Evolutionary conservation across 2,888 invertebrate genomes (phyloP), one percentile per base, ranked within the genome.

Genomic region (Metallyticus violacea): DNA sequence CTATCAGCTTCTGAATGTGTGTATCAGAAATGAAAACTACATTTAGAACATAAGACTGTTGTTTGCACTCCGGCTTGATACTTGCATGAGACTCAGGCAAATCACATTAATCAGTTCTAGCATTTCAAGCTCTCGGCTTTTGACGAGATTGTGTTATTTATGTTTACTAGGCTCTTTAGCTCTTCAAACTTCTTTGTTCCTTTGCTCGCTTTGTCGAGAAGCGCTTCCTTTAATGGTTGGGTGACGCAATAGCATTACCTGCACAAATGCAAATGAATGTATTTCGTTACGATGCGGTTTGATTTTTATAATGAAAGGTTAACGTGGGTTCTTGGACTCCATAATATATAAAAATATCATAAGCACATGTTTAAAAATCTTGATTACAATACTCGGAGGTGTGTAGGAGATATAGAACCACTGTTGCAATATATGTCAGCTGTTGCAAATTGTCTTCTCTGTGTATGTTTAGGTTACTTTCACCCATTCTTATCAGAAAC

Each of bases 241-340:
- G 26, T 82, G 82, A 82, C 82, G 82, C 82, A 83, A 83, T 6
- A 83, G 27, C 77, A 25, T 83, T 83, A 83, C 83, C 83, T 83
- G 83, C 83, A 83, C 25, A 83, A 83, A 83, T 83, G 83, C 83
- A 83, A 83, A 83, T 83, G 83, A 83, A 83, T 77, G n/a, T 9
- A 28, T 77, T 83, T 77, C 77, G 77, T 77, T 77, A 5, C 22
- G 40, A 62, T 82, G 22, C 76, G 26, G 77, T 83, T 83, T 83
- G n/a, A 62, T 15, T 62, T 62, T 77, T 82, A 28, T 83, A 28
- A 29, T 77, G 83, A 83, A 83, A 83, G 83, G 83, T 83, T 83
- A 83, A 83, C 28, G 77, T 28, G 77, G 83, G 83, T 77, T 83
- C 27, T 29, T 77, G 77, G 83, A 25, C 77, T 83, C 9, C 27